phyloP scores from a whole-genome alignment of 2,797 vertebrate species.

The Luscinia megarhynchos region DNA sequence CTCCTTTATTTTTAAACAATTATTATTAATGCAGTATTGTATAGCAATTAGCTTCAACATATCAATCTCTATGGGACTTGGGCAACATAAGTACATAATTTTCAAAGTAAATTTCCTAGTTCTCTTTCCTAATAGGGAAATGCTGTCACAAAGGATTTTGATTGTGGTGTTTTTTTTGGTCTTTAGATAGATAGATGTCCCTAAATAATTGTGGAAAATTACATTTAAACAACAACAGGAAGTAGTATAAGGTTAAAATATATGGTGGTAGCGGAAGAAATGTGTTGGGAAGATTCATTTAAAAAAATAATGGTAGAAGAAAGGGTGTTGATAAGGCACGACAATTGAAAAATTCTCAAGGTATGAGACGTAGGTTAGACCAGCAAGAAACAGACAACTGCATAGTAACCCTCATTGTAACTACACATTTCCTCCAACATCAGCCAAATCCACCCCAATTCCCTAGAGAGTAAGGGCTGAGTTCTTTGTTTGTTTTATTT shows the following conservation, averaged over 20 bases:
- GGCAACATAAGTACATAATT: neutral
- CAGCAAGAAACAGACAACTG: neutral
- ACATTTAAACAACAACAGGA: neutral
- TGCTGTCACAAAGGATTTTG: neutral
- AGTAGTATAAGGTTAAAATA: neutral
- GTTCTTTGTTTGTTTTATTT: neutral
- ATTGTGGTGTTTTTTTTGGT: neutral
- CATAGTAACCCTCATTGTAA: neutral
- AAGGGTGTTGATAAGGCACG: neutral
- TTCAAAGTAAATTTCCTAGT: neutral
- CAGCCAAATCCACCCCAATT: neutral
- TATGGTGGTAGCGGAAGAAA: neutral
- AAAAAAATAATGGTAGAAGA: neutral
- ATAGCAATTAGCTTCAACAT: neutral
- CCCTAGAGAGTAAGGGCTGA: neutral
- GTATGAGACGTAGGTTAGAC: neutral
- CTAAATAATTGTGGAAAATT: neutral
- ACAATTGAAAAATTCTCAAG: neutral
- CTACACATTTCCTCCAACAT: neutral
- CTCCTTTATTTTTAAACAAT: neutral
- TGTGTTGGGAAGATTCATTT: neutral
- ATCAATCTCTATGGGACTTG: neutral
- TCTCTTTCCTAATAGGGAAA: neutral
- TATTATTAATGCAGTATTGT: neutral
- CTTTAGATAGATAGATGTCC: neutral